Conservation (phyloP, 2,888 invertebrate species). For the Melinopterus prodromus region DNA sequence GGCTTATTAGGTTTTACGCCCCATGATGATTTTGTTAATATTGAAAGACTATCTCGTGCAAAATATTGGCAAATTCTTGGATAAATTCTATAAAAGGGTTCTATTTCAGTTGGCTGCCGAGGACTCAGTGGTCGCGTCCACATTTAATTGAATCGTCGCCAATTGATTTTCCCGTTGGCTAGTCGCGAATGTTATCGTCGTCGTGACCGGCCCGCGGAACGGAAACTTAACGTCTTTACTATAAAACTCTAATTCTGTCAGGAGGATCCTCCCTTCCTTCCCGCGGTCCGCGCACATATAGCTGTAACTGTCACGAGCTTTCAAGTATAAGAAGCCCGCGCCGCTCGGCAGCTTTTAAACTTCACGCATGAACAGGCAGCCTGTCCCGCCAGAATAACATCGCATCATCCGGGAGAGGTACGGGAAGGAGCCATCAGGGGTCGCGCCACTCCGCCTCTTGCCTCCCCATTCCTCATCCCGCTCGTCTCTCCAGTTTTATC, state of each 20-base stretch:
- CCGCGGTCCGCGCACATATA: constrained; percentile 37
- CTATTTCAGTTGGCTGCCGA: neutral
- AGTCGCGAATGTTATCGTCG: neutral
- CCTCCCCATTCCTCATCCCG: neutral
- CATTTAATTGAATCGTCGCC: neutral
- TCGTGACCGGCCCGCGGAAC: neutral
- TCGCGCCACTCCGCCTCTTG: constrained; percentile 39
- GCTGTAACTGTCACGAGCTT: constrained; percentile 57
- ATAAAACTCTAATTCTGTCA: constrained; percentile 33
- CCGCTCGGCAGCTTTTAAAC: constrained; percentile 54
- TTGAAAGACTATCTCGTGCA: too few species aligned
- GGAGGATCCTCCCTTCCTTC: neutral
- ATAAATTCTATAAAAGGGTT: neutral
- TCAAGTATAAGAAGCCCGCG: constrained; percentile 56
- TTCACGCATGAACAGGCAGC: constrained; percentile 56
- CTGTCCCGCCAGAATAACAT: constrained; percentile 56
- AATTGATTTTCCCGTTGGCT: neutral
- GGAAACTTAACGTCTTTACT: constrained; percentile 32
- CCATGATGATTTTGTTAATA: too few species aligned
- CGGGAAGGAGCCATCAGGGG: constrained; percentile 40
- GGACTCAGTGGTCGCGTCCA: neutral
- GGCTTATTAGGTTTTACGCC: too few species aligned
- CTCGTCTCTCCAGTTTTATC: constrained; percentile 49
- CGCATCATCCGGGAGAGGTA: constrained; percentile 47
- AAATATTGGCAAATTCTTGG: neutral